A percentile compares a stretch with the other conserved stretches of the same genome.
These are phyloP conservation scores for Drosophila kepulauana DNA, from an alignment of 1,140 invertebrate species.

Conservation along the genomic window DNA sequence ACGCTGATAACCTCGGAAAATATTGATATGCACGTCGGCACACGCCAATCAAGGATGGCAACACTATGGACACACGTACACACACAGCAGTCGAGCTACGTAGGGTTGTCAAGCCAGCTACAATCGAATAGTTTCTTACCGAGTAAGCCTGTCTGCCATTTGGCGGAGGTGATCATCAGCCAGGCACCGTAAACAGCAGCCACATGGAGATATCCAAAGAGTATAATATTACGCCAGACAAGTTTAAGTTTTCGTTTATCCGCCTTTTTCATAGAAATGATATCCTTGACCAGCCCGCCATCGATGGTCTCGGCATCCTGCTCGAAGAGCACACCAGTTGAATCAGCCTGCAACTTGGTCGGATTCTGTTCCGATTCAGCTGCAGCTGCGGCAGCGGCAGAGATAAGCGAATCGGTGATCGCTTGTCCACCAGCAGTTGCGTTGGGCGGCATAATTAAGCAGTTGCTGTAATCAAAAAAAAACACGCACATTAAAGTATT, in stretches of 20 bases:
- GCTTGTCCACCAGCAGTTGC: conserved; percentile 75
- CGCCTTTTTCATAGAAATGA: conserved; percentile 84
- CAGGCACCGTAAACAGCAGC: conserved; percentile 94
- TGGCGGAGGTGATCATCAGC: conserved; percentile 91
- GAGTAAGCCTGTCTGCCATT: conserved; percentile 90
- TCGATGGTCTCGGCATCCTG: conserved; percentile 87
- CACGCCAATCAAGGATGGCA: conserved; percentile 57
- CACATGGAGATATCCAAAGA: conserved; percentile 94
- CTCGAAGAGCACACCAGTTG: conserved; percentile 88
- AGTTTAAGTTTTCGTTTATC: conserved; percentile 87
- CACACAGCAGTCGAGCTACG: no score
- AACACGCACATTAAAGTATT: conserved; percentile 16
- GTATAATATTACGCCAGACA: conserved; percentile 96
- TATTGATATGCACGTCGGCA: conserved; percentile 47
- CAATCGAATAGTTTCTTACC: conserved; percentile 87
- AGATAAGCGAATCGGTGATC: conserved; percentile 72
- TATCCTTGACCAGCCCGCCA: conserved; percentile 85
- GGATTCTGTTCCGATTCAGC: conserved; percentile 66
- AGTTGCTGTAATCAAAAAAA: conserved; percentile 42
- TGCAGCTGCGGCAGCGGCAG: conserved; percentile 51
- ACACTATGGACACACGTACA: not conserved
- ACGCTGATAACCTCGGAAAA: conserved; percentile 56
- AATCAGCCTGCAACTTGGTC: conserved; percentile 69
- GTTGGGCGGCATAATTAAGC: conserved; percentile 82
- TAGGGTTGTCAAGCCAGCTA: not conserved